Evolutionary conservation across 2,888 invertebrate genomes (phyloP), one percentile per base, ranked within the genome.

Genomic region (Eupithecia abbreviata): DNA sequence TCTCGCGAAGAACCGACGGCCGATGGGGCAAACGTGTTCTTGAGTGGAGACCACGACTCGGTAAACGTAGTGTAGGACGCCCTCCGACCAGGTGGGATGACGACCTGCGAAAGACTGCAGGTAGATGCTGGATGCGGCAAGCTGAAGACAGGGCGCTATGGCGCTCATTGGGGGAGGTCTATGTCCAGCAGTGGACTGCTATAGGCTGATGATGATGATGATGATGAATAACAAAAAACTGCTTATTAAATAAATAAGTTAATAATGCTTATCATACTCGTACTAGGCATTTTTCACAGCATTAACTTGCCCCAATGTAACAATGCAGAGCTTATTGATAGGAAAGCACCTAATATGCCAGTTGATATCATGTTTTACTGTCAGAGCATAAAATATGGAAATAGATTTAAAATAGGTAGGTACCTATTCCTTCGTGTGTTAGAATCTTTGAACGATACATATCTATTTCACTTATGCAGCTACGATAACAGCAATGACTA

Each of bases 391-490:
- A 69, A 69, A 47, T 47, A 49, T 69, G 45, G 68, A 69, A 47
- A 69, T 69, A 13, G 47, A 69, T 47, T 68, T 49, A n/a, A 72
- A 72, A 69, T 78, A 62, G 30, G 69, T 78, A 65, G 30, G 30
- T 62, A 30, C 62, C 30, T n/a, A 76, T 77, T 71, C 71, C 12
- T 51, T 51, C 58, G 68, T 58, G 71, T 71, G 55, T 69, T 51
- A 18, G 47, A 71, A 74, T 49, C 69, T 69, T 55, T 71, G 9
- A 45, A 43, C 43, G 69, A 77, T 76, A 77, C 69, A 77, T 79
- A 78, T 78, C 78, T 66, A 79, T 79, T 77, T 78, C 79, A 77
- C 62, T 43, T 71, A 62, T 51, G 69, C 65, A 74, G n/a, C 73
- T 73, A 30, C 66, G 65, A 73, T 70, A 72, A 42, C 73, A 72